Conservation (phyloP, 2,113 vertebrate species). For the Cinclus cinclus region DNA sequence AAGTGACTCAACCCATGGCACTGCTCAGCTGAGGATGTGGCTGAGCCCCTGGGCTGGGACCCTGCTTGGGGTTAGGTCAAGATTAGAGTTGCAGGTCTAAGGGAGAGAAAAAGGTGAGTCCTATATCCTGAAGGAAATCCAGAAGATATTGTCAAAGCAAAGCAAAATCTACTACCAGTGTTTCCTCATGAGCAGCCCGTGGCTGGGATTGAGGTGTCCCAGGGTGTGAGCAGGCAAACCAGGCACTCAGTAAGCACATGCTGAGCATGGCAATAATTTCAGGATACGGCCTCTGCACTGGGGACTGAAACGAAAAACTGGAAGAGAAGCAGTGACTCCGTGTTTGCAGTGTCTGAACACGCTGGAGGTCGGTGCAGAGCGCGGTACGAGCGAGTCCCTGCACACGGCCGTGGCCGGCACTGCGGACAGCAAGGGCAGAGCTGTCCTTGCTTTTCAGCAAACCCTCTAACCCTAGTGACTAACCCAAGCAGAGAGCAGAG, state of each 20-base stretch:
- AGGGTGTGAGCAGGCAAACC: neutral
- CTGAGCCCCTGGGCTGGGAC: neutral
- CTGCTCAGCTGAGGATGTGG: fast-evolving
- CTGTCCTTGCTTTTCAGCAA: neutral
- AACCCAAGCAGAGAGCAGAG: neutral
- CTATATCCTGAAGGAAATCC: neutral
- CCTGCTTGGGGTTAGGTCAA: neutral
- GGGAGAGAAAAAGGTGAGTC: neutral
- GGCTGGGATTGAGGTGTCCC: neutral
- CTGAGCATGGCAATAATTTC: neutral
- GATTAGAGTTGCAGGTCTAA: neutral
- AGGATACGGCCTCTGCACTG: neutral
- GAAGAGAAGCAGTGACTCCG: neutral
- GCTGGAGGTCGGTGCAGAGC: neutral
- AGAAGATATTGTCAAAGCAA: neutral
- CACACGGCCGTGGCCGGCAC: fast-evolving
- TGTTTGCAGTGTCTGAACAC: fast-evolving
- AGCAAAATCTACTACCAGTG: neutral
- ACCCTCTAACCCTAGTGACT: neutral
- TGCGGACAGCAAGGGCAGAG: fast-evolving
- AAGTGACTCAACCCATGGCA: fast-evolving
- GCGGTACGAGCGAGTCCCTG: fast-evolving
- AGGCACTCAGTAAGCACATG: neutral
- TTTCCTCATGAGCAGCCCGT: neutral
- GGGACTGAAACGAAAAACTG: neutral